Conservation (phyloP, 1,140 invertebrate genomes). For the Sycobia sp. region DNA sequence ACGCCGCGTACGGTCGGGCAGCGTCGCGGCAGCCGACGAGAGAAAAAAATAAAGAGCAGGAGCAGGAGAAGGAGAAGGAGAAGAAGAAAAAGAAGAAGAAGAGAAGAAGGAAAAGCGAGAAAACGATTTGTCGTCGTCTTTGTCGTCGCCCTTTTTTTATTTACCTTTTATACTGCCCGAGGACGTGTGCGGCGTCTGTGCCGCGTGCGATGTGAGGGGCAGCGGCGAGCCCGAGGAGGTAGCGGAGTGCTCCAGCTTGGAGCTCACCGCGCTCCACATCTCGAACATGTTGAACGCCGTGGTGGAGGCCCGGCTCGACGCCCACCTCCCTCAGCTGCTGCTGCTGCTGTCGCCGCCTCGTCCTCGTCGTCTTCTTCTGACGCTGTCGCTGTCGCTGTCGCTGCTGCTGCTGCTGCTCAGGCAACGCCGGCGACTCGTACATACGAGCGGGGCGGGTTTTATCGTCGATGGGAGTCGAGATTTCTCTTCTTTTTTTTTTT, state of each 20-base stretch:
- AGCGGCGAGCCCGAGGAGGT: conserved; percentile 59
- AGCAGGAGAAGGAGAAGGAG: too few relatives aligned
- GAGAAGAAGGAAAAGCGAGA: too few relatives aligned
- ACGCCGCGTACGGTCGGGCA: too few relatives aligned
- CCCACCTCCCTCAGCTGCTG: not conserved
- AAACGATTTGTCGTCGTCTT: too few relatives aligned
- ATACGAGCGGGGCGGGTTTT: conserved; percentile 28
- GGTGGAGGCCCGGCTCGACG: conserved; percentile 45
- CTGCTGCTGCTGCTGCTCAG: conserved; percentile 25
- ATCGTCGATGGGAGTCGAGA: too few relatives aligned
- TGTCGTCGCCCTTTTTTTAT: too few relatives aligned
- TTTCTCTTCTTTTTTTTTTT: conserved; percentile 1
- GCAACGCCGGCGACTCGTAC: conserved; percentile 31
- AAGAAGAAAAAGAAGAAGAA: too few relatives aligned
- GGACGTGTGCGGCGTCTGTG: conserved; percentile 76
- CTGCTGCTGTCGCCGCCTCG: conserved; percentile 11
- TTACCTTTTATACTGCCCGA: conserved; percentile 87
- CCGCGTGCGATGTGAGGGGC: conserved; percentile 57
- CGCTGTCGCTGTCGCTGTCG: too few relatives aligned
- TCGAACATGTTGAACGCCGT: conserved; percentile 80
- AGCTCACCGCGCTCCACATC: conserved; percentile 84
- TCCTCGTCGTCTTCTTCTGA: conserved; percentile 19
- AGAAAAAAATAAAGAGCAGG: too few relatives aligned
- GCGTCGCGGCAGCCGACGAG: too few relatives aligned
- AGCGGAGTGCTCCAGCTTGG: conserved; percentile 74